Conservation (phyloP, 1,140 invertebrate genomes). For the Ridgeia piscesae region DNA sequence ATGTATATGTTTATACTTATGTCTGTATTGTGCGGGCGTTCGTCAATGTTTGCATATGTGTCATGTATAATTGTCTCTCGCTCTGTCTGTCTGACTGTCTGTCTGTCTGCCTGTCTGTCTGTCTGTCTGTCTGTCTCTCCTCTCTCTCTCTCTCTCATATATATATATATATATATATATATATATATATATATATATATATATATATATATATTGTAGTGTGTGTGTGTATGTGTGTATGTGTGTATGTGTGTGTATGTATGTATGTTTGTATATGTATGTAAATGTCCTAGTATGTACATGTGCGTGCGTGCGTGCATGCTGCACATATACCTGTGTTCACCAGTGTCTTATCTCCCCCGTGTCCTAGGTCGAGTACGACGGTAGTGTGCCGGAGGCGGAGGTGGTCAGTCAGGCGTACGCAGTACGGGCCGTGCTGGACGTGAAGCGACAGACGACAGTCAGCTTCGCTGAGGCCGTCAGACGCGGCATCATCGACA, state of each 20-base stretch:
- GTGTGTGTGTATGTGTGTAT: not conserved
- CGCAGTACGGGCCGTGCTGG: slow-evolving; percentile 50
- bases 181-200: not conserved
- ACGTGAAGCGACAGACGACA: slow-evolving; percentile 44
- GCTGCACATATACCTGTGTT: too few relatives aligned
- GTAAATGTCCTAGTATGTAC: not conserved
- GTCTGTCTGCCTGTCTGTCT: too few relatives aligned
- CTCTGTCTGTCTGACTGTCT: too few relatives aligned
- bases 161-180: too few relatives aligned
- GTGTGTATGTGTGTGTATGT: not conserved
- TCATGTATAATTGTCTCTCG: too few relatives aligned
- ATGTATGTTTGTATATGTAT: not conserved
- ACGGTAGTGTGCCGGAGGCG: slow-evolving; percentile 16
- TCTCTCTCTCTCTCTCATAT: too few relatives aligned
- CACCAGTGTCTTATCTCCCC: not conserved
- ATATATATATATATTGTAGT: not conserved
- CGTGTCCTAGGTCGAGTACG: slow-evolving; percentile 17
- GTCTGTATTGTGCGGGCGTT: too few relatives aligned
- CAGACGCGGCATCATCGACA: slow-evolving; percentile 43
- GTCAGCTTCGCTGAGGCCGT: slow-evolving; percentile 35
- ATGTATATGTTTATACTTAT: too few relatives aligned
- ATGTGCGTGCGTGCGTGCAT: not conserved
- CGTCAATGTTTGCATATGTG: too few relatives aligned
- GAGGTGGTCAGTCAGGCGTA: slow-evolving; percentile 51
- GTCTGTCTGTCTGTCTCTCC: too few relatives aligned